These are phyloP conservation scores for Cabera pusaria DNA, from an alignment of 2,888 invertebrate species.

Conservation along the genomic window DNA sequence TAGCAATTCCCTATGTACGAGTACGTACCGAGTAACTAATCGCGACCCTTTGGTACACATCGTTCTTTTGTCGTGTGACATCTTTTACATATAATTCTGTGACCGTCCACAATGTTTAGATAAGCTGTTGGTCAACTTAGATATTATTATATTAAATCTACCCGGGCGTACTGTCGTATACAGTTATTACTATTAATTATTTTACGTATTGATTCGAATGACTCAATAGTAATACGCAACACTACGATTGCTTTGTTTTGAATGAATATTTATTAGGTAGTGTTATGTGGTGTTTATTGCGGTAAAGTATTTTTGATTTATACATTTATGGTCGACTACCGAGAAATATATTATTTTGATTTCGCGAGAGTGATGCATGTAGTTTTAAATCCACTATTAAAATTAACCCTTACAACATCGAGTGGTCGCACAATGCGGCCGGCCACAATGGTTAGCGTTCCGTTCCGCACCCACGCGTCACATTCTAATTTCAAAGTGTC, in stretches of 20 bases:
- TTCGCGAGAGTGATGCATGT: constrained; percentile 6
- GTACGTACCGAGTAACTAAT: constrained; percentile 36
- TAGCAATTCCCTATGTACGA: too few relatives aligned
- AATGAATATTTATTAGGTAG: background rate
- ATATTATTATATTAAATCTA: constrained; percentile 7
- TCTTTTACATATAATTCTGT: constrained; percentile 69
- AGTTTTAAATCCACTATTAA: constrained; percentile 17
- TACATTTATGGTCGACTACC: background rate
- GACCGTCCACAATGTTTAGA: constrained; percentile 33
- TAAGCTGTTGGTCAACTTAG: constrained; percentile 14
- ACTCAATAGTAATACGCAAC: background rate
- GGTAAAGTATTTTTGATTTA: too few relatives aligned
- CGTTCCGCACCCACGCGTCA: constrained; percentile 76
- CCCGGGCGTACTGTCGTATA: background rate
- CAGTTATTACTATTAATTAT: constrained; percentile 2
- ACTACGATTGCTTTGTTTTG: constrained; percentile 4
- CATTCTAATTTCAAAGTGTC: constrained; percentile 74
- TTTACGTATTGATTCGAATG: background rate
- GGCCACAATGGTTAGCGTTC: constrained; percentile 68
- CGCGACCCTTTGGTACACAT: constrained; percentile 41
- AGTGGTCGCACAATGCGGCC: constrained; percentile 49
- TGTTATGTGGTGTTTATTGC: too few relatives aligned
- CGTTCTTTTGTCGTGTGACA: constrained; percentile 46
- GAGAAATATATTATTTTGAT: background rate
- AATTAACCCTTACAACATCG: constrained; percentile 52